These are phyloP conservation scores for Pipistrellus pygmaeus DNA, from an alignment of 2,797 vertebrate genomes.

Conservation along the genomic window DNA sequence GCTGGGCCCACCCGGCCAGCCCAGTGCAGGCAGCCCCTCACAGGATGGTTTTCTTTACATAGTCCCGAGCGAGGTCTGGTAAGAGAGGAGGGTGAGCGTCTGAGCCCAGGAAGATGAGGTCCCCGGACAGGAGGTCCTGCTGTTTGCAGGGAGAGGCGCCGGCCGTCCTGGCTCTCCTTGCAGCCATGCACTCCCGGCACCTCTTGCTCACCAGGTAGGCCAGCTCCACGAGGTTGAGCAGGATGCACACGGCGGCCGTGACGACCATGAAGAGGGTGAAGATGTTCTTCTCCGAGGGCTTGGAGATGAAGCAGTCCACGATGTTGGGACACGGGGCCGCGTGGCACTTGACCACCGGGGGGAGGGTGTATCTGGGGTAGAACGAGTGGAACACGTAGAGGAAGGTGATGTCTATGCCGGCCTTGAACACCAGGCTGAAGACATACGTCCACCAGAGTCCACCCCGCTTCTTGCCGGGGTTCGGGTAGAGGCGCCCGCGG, in stretches of 20 bases:
- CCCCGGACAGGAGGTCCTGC: not conserved
- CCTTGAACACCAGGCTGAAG: conserved; percentile 92
- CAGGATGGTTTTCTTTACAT: conserved; percentile 73
- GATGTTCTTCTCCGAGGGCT: conserved; percentile 94
- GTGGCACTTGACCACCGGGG: conserved; percentile 91
- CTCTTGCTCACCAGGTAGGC: conserved; percentile 92
- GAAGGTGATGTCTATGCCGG: conserved; percentile 90
- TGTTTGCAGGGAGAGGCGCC: not conserved
- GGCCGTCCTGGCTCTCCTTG: rapidly evolving
- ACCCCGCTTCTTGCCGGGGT: conserved; percentile 94
- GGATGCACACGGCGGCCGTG: conserved; percentile 91
- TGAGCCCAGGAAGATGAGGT: conserved; percentile 76
- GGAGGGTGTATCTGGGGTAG: conserved; percentile 93
- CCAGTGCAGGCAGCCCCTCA: conserved; percentile 30
- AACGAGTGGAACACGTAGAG: conserved; percentile 91
- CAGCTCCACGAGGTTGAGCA: conserved; percentile 92
- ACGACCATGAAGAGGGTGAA: conserved; percentile 95
- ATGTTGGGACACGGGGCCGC: conserved; percentile 91
- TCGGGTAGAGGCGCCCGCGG: conserved; percentile 87
- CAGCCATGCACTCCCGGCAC: conserved; percentile 84
- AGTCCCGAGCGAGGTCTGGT: conserved; percentile 3
- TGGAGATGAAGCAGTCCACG: conserved; percentile 95
- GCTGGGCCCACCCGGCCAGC: not conserved
- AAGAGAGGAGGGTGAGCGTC: conserved; percentile 69
- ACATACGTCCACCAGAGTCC: conserved; percentile 97